These are phyloP conservation scores for Petrocephalus sullivani DNA, from an alignment of 2,797 vertebrate genomes.

Conservation along the genomic window DNA sequence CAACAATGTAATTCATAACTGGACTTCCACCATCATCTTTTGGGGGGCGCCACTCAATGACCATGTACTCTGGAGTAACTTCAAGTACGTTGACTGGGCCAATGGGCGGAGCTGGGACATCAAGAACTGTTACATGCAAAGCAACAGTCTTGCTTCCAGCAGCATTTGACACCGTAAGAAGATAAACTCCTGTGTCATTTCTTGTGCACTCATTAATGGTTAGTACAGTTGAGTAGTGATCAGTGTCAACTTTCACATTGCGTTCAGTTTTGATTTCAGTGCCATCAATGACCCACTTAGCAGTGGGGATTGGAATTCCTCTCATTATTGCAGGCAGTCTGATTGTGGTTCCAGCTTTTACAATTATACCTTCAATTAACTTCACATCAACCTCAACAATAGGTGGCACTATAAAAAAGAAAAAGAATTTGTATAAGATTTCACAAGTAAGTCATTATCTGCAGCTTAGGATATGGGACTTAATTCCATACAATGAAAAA, in stretches of 20 bases:
- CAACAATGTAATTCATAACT: slow-evolving; percentile 88
- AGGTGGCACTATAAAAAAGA: slow-evolving; percentile 76
- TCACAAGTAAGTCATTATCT: background rate
- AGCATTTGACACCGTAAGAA: slow-evolving; percentile 88
- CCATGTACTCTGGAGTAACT: slow-evolving; percentile 88
- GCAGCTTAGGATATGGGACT: background rate
- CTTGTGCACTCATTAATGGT: slow-evolving; percentile 87
- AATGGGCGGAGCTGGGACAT: slow-evolving; percentile 92
- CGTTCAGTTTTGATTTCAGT: slow-evolving; percentile 80
- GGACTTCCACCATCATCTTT: slow-evolving; percentile 95
- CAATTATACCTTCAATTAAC: slow-evolving; percentile 88
- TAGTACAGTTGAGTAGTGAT: slow-evolving; percentile 84
- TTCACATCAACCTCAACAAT: slow-evolving; percentile 88
- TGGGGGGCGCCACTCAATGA: slow-evolving; percentile 96
- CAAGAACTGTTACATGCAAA: slow-evolving; percentile 85
- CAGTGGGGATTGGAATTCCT: slow-evolving; percentile 85
- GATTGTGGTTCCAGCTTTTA: slow-evolving; percentile 93
- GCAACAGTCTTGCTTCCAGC: slow-evolving; percentile 88
- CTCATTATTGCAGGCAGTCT: slow-evolving; percentile 92
- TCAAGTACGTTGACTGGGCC: slow-evolving; percentile 91
- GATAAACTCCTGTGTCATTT: slow-evolving; percentile 86
- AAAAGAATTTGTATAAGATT: background rate
- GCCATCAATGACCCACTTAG: slow-evolving; percentile 86
- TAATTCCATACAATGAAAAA: background rate
- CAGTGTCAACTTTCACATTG: slow-evolving; percentile 86